These are phyloP conservation scores for Noturus placidus DNA, from an alignment of 2,113 vertebrate genomes.

Conservation along the genomic window DNA sequence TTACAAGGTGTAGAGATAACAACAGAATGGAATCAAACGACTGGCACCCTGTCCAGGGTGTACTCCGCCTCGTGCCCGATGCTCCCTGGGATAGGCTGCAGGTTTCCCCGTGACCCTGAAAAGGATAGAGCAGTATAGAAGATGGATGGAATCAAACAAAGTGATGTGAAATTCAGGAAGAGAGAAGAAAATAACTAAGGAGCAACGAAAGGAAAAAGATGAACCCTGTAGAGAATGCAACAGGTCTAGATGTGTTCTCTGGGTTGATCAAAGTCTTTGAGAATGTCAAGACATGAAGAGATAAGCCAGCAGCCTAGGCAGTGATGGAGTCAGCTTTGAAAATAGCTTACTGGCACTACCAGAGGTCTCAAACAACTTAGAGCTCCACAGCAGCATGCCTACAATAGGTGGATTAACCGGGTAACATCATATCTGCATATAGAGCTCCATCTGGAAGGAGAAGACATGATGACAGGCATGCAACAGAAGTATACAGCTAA, in stretches of 20 bases:
- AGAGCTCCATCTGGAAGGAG: neutral
- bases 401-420: neutral
- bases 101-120: too few relatives aligned
- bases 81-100: too few relatives aligned
- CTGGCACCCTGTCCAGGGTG: too few relatives aligned
- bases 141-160: neutral
- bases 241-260: neutral
- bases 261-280: neutral
- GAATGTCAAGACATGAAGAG: neutral
- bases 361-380: neutral
- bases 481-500: neutral
- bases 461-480: neutral
- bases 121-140: too few relatives aligned
- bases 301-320: neutral
- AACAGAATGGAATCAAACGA: neutral
- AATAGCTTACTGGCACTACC: neutral
- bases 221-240: neutral
- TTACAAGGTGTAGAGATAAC: neutral
- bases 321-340: neutral
- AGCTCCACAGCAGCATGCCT: neutral
- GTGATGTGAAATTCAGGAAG: constrained; percentile 2
- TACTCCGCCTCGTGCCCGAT: too few relatives aligned
- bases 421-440: neutral
- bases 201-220: too few relatives aligned
- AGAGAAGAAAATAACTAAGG: neutral